Base-by-base conservation (phyloP, 2,888 invertebrate genomes). In the Folsomia manolachei region DNA sequence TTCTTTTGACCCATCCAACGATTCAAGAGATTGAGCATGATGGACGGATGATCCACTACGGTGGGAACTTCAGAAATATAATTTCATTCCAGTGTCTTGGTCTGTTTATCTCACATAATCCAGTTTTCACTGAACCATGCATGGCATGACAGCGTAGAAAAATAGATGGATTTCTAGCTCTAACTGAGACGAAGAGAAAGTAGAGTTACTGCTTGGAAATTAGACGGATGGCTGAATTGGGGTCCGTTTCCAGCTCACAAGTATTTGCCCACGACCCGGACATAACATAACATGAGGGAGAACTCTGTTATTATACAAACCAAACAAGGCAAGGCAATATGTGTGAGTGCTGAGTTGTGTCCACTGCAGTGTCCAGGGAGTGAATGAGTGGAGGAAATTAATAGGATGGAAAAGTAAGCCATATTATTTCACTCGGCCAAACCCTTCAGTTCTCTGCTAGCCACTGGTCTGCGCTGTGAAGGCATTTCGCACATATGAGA, bases 21-120 rank as follows among this genome's bases (percentile, higher is more conserved):
- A n/a, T n/a, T n/a, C n/a, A n/a, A n/a, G n/a, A n/a, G n/a, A n/a
- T n/a, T n/a, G n/a, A n/a, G n/a, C n/a, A n/a, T n/a, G n/a, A n/a
- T n/a, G n/a, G n/a, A n/a, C n/a, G n/a, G n/a, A n/a, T n/a, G n/a
- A n/a, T n/a, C n/a, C n/a, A n/a, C n/a, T n/a, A n/a, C n/a, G n/a
- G n/a, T n/a, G n/a, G n/a, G n/a, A n/a, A n/a, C n/a, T n/a, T n/a
- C n/a, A n/a, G n/a, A 14, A 39, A 39, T 39, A 39, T 39, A 39
- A 39, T 39, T 56, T 56, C 56, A 7, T 56, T 56, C 56, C 21
- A 18, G 56, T 56, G n/a, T n/a, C 7, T 18, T 56, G 4, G 11
- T 56, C 56, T 56, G 18, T 56, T 56, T 56, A 56, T 56, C 56
- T 21, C 56, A 56, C 18, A 56, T 56, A 56, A 56, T 56, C 56